Conservation (phyloP, 2,113 vertebrate species). For the Podilymbus podiceps region DNA sequence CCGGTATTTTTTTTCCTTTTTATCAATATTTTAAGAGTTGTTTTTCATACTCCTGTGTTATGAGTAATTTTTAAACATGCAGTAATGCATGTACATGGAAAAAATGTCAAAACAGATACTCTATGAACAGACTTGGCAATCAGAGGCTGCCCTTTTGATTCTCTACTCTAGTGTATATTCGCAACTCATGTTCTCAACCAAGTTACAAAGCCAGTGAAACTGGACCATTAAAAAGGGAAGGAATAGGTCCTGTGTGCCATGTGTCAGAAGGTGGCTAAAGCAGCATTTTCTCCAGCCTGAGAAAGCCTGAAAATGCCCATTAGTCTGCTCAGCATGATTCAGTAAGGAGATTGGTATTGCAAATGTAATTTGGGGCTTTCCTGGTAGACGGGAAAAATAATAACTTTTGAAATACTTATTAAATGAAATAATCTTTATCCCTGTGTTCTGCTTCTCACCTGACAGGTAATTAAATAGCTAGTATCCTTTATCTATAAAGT, state of each 20-base stretch:
- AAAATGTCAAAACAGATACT: background rate
- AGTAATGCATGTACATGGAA: too few species aligned
- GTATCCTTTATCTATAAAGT: background rate
- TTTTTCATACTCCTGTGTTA: background rate
- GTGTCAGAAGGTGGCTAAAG: background rate
- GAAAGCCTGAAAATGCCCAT: background rate
- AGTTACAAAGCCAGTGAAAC: background rate
- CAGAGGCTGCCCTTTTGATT: background rate
- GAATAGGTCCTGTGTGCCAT: background rate
- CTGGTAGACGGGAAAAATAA: background rate
- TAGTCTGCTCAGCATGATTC: background rate
- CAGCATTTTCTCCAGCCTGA: background rate
- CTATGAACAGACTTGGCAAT: background rate
- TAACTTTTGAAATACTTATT: background rate
- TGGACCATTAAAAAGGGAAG: background rate
- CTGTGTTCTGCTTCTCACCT: background rate
- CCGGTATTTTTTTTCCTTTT: background rate
- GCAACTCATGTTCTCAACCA: background rate
- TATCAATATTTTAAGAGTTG: background rate
- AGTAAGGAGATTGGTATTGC: background rate
- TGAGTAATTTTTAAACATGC: background rate
- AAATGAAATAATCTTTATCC: background rate
- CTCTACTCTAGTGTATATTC: background rate
- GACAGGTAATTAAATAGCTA: background rate
- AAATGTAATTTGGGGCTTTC: background rate